A percentile compares a stretch with the other conserved stretches of the same genome.
These are phyloP conservation scores for Gorsachius goisagi DNA, from an alignment of 2,113 vertebrate genomes.

Conservation along the genomic window DNA sequence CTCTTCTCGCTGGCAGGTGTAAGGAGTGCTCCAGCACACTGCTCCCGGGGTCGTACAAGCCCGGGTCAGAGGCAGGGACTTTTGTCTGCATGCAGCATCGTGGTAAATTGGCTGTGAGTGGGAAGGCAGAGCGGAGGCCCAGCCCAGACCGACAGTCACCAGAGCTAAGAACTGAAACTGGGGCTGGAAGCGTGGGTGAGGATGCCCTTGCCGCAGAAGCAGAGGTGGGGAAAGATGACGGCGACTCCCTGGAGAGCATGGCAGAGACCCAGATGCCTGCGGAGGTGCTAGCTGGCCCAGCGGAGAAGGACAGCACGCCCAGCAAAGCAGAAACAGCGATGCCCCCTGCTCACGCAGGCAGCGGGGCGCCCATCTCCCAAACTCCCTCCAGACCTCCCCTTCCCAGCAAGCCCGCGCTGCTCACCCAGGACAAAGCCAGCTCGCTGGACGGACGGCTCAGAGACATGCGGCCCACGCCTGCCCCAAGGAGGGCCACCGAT, in stretches of 20 bases:
- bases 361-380: neutral
- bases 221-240: neutral
- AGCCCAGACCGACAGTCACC: conserved; percentile 51
- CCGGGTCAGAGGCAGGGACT: conserved; percentile 76
- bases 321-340: neutral
- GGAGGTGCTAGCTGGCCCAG: neutral
- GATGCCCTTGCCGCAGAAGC: neutral
- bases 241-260: neutral
- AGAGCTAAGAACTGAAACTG: conserved; percentile 19
- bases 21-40: conserved; percentile 90
- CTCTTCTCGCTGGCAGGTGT: conserved; percentile 78
- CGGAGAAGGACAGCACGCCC: neutral
- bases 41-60: conserved; percentile 89
- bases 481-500: conserved; percentile 72
- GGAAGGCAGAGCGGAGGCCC: conserved; percentile 51
- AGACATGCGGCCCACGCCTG: conserved; percentile 71
- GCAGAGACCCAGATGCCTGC: neutral
- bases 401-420: conserved; percentile 50
- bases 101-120: conserved; percentile 62
- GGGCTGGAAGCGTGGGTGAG: neutral
- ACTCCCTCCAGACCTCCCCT: conserved; percentile 66
- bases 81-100: conserved; percentile 88
- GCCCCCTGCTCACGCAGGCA: neutral
- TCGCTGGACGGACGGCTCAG: neutral
- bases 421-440: conserved; percentile 59